These are phyloP conservation scores for Timema podura DNA, from an alignment of 2,888 invertebrate genomes.

Conservation along the genomic window DNA sequence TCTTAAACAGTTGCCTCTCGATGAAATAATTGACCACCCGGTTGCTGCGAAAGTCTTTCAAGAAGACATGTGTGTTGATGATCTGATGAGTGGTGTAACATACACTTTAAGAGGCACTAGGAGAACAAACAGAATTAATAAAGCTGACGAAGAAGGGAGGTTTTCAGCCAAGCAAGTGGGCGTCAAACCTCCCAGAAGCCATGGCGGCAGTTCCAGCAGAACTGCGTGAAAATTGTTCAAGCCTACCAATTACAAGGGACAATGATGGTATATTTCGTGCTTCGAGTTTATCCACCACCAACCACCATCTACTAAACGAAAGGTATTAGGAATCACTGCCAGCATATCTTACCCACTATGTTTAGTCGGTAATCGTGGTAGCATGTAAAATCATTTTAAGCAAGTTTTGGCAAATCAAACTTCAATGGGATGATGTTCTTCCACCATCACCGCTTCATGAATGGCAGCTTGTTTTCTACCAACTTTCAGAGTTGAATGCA, in stretches of 20 bases:
- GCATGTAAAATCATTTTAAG: conserved; percentile 33
- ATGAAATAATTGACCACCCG: background rate
- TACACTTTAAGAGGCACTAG: background rate
- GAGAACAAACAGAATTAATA: background rate
- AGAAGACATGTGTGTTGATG: background rate
- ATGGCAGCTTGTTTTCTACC: background rate
- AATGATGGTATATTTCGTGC: no score
- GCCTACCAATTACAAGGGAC: no score
- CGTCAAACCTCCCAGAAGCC: background rate
- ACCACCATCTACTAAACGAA: no score
- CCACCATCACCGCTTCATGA: conserved; percentile 18
- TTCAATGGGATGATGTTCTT: conserved; percentile 35
- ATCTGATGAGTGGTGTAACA: background rate
- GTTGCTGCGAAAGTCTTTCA: background rate
- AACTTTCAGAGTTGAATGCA: background rate
- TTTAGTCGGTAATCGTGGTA: conserved; percentile 21
- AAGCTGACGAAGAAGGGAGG: background rate
- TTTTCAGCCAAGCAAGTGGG: background rate
- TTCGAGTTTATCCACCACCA: no score
- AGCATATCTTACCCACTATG: background rate
- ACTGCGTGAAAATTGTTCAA: background rate
- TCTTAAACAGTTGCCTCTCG: background rate
- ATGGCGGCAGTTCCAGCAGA: background rate
- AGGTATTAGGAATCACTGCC: no score
- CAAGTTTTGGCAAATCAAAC: conserved; percentile 32